phyloP scores from a whole-genome alignment of 2,888 invertebrate species.

The Branchellion lobata region DNA sequence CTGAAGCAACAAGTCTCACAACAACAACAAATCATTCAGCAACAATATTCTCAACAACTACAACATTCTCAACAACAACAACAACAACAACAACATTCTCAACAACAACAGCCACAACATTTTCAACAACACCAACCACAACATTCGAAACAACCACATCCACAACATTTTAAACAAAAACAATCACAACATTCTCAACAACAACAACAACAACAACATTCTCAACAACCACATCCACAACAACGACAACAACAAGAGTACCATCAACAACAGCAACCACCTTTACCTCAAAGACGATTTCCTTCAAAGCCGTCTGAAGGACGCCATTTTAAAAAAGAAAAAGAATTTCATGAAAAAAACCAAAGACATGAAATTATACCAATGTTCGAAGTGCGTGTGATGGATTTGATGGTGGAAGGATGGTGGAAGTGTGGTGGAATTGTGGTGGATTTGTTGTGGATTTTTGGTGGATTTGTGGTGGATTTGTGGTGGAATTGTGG shows the following conservation, averaged over 20 bases:
- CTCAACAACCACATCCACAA: too few relatives aligned
- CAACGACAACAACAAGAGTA: neutral
- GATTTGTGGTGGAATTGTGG: too few relatives aligned
- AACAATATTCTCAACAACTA: neutral
- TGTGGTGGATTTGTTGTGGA: too few relatives aligned
- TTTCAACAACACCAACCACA: neutral
- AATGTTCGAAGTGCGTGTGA: neutral
- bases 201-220: too few relatives aligned
- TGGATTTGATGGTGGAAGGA: neutral
- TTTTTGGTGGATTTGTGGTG: too few relatives aligned
- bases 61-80: neutral
- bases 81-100: neutral
- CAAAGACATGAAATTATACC: neutral
- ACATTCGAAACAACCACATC: neutral
- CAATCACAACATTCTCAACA: too few relatives aligned
- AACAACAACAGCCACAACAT: neutral
- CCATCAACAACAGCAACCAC: neutral
- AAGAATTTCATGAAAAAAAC: neutral
- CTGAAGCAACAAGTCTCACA: conserved; percentile 1
- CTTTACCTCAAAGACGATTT: neutral
- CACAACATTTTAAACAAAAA: neutral
- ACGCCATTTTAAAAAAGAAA: neutral
- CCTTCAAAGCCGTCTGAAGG: too few relatives aligned
- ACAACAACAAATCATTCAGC: conserved; percentile 17
- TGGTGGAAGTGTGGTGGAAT: too few relatives aligned